Evolutionary conservation across 2,888 invertebrate species (phyloP).

Genomic region (Habrosyne pyritoides): DNA sequence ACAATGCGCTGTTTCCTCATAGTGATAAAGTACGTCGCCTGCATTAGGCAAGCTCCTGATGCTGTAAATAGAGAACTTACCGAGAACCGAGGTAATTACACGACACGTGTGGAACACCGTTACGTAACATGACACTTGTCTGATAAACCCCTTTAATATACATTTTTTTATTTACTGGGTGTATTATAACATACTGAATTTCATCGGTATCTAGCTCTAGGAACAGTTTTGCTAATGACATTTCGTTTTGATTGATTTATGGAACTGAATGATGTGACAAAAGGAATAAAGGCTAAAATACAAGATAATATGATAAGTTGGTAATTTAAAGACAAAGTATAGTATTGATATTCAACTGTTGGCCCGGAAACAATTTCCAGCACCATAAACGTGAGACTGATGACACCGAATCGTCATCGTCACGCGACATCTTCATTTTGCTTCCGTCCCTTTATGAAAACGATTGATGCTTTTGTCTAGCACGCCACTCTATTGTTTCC

Average conservation of each 20-base stretch:
- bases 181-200: too few species aligned
- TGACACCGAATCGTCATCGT: slow-evolving; percentile 27
- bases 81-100: slow-evolving; percentile 8
- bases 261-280: too few species aligned
- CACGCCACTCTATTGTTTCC: slow-evolving; percentile 51
- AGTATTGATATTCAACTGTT: too few species aligned
- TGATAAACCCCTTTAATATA: slow-evolving; percentile 11
- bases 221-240: too few species aligned
- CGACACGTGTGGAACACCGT: neutral
- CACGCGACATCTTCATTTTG: slow-evolving; percentile 32
- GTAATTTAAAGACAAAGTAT: too few species aligned
- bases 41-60: slow-evolving; percentile 17
- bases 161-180: neutral
- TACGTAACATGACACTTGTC: slow-evolving; percentile 24
- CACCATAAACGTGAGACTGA: slow-evolving; percentile 11
- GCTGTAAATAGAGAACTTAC: slow-evolving; percentile 24
- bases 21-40: slow-evolving; percentile 27
- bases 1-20: slow-evolving; percentile 29
- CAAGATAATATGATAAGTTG: too few species aligned
- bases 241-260: too few species aligned
- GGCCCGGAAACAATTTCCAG: slow-evolving; percentile 1
- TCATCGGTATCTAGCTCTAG: too few species aligned
- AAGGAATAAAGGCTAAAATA: too few species aligned
- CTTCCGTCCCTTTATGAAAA: slow-evolving; percentile 39
- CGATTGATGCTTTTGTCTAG: slow-evolving; percentile 23